Base-by-base conservation (phyloP, 2,888 invertebrate genomes). In the Glaucopsyche alexis region DNA sequence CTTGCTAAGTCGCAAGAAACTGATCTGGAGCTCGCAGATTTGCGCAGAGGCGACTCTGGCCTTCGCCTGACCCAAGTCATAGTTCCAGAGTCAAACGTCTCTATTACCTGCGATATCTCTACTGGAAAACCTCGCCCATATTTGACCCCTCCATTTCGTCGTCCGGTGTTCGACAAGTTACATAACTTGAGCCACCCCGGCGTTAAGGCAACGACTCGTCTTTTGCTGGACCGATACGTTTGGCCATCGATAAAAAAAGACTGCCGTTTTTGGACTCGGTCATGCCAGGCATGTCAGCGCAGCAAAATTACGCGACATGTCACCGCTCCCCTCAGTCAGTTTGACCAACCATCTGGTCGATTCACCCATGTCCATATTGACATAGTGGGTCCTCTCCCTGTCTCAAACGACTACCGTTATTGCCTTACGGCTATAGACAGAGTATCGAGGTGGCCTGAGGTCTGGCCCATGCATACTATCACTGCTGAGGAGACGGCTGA, bases 281-380 rank as follows among this genome's bases (percentile, higher is more conserved):
- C 72, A 1, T 86, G 85, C 72, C 49, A 79, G 0, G 65, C 74
- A 0, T 87, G 87, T 55, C 87, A 89, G 72, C 73, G 75, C 0
- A 71, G 72, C 16, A 79, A 79, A 16, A 74, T 80, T 0, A 38
- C 77, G 1, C 29, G 78, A 6, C 79, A 79, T 49, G 72, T 13
- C 6, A 29, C 47, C 0, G 3, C 79, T 6, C 79, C 78, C 0
- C 65, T 77, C 0, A 75, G 76, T 0, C 42, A 49, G 3, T 77
- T 79, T 9, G n/a, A n/a, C 4, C n/a, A 2, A 5, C 76, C 79
- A 5, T 45, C 77, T 9, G 67, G 38, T 6, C 71, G 79, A 1
- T 77, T 81, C 45, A 13, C 8, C 0, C 78, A 80, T 19, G 72
- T 81, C 7, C 89, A 90, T 75, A 79, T 92, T 0, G 90, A 93